These are phyloP conservation scores for Elgaria multicarinata DNA, from an alignment of 2,113 vertebrate genomes.

Conservation along the genomic window DNA sequence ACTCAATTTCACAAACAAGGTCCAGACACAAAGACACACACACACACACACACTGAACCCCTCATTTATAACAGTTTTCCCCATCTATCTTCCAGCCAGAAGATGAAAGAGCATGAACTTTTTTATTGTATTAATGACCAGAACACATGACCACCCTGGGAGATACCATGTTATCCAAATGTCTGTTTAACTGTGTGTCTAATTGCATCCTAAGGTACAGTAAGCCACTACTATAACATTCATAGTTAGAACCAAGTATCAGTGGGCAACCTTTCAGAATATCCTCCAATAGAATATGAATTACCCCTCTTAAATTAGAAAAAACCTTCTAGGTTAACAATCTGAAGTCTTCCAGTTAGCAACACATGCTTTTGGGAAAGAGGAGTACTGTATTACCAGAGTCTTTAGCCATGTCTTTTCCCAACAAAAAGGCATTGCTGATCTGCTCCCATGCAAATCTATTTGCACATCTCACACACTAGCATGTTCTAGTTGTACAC, in stretches of 20 bases:
- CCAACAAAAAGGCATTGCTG: background rate
- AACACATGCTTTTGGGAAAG: conserved; percentile 9
- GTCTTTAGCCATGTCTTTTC: background rate
- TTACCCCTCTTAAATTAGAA: background rate
- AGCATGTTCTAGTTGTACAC: background rate
- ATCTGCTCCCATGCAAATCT: background rate
- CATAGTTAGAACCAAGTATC: background rate
- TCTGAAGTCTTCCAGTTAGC: background rate
- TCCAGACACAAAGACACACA: background rate
- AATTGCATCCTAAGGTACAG: background rate
- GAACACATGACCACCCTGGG: background rate
- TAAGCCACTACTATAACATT: background rate
- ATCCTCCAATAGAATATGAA: background rate
- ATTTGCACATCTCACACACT: background rate
- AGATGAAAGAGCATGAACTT: background rate
- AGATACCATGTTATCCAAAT: background rate
- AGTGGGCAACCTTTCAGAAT: background rate
- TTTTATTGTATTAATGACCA: background rate
- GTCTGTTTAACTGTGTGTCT: background rate
- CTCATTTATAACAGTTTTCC: background rate
- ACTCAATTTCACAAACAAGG: background rate
- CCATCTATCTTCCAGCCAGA: background rate
- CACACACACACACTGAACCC: background rate
- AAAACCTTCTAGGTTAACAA: background rate
- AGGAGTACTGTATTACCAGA: background rate